Conservation (phyloP, 2,797 vertebrate species). For the Propithecus perrieri region DNA sequence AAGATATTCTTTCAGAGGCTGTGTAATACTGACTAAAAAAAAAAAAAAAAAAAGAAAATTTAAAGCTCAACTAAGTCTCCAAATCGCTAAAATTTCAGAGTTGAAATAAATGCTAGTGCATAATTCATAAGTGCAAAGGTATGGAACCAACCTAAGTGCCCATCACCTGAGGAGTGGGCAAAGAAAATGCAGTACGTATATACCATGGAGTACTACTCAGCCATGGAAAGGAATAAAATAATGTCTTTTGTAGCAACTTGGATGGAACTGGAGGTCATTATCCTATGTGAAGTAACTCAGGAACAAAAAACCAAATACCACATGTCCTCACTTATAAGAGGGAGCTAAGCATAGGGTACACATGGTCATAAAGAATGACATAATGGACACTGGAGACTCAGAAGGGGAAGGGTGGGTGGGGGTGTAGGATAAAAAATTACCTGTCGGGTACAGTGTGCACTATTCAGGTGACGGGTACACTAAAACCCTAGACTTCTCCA, state of each 20-base stretch:
- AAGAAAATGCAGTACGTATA: background rate
- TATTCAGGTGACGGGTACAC: background rate
- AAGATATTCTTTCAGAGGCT: slow-evolving; percentile 21
- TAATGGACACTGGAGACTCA: background rate
- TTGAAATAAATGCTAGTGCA: background rate
- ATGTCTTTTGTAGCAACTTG: background rate
- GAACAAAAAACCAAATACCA: background rate
- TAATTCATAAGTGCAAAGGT: background rate
- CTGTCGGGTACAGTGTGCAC: background rate
- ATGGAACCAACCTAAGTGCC: background rate
- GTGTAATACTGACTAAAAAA: background rate
- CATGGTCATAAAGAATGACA: background rate
- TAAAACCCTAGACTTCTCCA: background rate
- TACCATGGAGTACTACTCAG: background rate
- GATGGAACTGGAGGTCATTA: background rate
- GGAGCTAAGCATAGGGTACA: background rate
- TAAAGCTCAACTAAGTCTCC: slow-evolving; percentile 32
- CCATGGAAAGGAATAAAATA: background rate
- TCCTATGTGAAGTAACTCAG: background rate
- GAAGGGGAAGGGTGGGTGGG: background rate
- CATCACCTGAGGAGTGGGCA: background rate
- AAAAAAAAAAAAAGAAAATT: background rate
- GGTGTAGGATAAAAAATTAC: background rate
- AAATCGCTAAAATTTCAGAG: slow-evolving; percentile 42
- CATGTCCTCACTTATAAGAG: background rate